Percentiles rank a stretch among this genome's conserved stretches.
phyloP scores from a whole-genome alignment of 2,797 vertebrate species.

The Hemitrygon akajei region DNA sequence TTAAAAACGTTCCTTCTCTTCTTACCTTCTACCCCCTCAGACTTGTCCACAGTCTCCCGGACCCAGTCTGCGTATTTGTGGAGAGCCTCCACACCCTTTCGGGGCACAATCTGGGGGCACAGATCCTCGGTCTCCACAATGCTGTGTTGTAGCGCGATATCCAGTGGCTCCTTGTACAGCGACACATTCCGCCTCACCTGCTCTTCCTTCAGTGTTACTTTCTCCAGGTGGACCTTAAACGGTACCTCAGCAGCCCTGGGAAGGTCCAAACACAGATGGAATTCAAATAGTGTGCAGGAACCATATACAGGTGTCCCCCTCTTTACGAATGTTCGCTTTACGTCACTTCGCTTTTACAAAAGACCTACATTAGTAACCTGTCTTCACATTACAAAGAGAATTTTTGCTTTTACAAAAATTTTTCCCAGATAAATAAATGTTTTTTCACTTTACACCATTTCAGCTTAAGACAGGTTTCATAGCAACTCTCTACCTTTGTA shows the following conservation, averaged over 20 bases:
- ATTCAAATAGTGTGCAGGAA: background rate
- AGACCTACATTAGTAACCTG: no score
- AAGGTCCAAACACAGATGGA: background rate
- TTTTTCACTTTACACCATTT: no score
- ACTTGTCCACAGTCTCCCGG: conserved; percentile 49
- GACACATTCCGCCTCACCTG: conserved; percentile 51
- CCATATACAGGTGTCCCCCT: no score
- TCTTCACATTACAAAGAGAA: no score
- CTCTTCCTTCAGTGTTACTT: conserved; percentile 62
- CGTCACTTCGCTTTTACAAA: no score
- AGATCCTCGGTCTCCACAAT: conserved; percentile 58
- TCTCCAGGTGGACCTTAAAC: conserved; percentile 82
- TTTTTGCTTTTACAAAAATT: no score
- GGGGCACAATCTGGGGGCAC: conserved; percentile 73
- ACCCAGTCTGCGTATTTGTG: conserved; percentile 83
- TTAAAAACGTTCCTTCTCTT: background rate
- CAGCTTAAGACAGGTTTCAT: no score
- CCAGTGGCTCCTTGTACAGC: conserved; percentile 69
- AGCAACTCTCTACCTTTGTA: no score
- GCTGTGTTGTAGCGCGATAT: conserved; percentile 83
- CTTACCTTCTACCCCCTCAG: conserved; percentile 57
- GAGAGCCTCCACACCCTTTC: conserved; percentile 69
- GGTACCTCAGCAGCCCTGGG: conserved; percentile 70
- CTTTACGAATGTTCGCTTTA: no score
- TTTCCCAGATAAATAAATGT: no score